phyloP scores from a whole-genome alignment of 2,797 vertebrate species.

The Manis pentadactyla region DNA sequence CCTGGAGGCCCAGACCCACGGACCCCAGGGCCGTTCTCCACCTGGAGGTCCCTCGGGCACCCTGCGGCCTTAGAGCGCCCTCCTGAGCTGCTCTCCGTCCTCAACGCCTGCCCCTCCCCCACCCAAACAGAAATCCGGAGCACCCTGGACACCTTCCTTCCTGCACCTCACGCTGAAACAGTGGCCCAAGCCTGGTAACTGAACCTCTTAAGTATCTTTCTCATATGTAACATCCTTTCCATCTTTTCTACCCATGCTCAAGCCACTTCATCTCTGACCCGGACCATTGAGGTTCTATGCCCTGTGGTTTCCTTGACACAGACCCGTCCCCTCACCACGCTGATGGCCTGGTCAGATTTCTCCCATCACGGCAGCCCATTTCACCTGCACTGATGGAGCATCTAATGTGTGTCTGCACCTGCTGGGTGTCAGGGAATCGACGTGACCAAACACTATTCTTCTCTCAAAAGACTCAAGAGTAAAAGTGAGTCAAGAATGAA shows the following conservation, averaged over 20 bases:
- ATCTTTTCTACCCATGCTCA: neutral
- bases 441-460: fast-evolving
- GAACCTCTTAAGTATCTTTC: fast-evolving
- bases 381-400: fast-evolving
- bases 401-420: fast-evolving
- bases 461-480: neutral
- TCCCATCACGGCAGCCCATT: fast-evolving
- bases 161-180: neutral
- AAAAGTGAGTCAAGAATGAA: neutral
- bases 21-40: fast-evolving
- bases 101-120: fast-evolving
- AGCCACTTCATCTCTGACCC: neutral
- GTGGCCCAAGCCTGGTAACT: fast-evolving
- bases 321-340: neutral
- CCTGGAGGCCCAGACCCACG: neutral
- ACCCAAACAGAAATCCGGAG: fast-evolving
- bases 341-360: fast-evolving
- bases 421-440: fast-evolving
- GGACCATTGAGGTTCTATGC: too few species aligned
- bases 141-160: fast-evolving
- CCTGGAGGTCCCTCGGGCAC: neutral
- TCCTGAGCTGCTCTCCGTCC: neutral
- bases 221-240: neutral
- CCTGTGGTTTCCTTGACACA: too few species aligned
- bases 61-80: fast-evolving